These are phyloP conservation scores for Clarias magur DNA, from an alignment of 2,113 vertebrate genomes.

Conservation along the genomic window DNA sequence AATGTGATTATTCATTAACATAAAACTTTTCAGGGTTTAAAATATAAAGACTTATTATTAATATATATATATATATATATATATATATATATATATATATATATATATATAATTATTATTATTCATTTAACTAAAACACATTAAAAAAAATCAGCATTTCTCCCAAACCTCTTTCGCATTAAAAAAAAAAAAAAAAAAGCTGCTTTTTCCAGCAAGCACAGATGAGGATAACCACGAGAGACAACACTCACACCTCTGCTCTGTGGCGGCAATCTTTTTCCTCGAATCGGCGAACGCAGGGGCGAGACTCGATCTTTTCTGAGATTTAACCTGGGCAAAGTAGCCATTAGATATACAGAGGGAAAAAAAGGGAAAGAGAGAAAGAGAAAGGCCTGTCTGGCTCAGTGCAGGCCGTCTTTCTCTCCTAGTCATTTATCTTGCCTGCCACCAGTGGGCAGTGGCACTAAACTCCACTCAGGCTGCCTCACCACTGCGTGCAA, in stretches of 20 bases:
- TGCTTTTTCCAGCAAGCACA: not conserved
- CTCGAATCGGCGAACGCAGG: not conserved
- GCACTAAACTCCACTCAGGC: constrained; percentile 70
- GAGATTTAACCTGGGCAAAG: not conserved
- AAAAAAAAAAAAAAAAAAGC: too few relatives aligned
- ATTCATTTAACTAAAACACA: not conserved
- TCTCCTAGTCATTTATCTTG: constrained; percentile 64
- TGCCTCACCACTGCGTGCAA: constrained; percentile 39
- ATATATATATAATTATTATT: too few relatives aligned
- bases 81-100: too few relatives aligned
- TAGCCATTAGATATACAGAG: constrained; percentile 2
- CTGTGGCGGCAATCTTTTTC: not conserved
- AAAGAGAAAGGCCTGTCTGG: not conserved
- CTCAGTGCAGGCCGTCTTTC: not conserved
- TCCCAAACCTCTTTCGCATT: not conserved
- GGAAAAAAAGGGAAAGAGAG: not conserved
- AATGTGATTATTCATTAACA: not conserved
- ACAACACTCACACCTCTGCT: not conserved
- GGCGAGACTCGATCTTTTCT: not conserved
- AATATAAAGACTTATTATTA: not conserved
- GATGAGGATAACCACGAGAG: not conserved
- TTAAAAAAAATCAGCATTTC: not conserved
- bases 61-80: too few relatives aligned
- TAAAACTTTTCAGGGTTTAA: not conserved
- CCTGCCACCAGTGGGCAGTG: constrained; percentile 77